Percentiles rank a stretch among this genome's conserved stretches.
These are phyloP conservation scores for Aspidapion aeneum DNA, from an alignment of 2,888 invertebrate genomes.

Conservation along the genomic window DNA sequence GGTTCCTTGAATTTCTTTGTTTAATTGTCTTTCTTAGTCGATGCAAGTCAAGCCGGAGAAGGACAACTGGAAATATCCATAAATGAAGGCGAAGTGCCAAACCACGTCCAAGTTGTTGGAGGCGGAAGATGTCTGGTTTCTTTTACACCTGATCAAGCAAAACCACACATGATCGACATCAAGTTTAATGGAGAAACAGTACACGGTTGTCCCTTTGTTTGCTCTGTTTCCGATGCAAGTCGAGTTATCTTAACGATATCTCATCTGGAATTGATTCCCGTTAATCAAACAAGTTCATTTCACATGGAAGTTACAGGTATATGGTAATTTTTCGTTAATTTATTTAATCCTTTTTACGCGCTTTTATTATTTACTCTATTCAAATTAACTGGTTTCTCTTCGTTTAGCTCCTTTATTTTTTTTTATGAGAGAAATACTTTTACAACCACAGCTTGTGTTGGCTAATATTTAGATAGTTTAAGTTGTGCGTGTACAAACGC, in stretches of 20 bases:
- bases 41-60: conserved; percentile 97
- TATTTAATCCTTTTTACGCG: too few species aligned
- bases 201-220: conserved; percentile 85
- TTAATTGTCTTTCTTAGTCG: too few species aligned
- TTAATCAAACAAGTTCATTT: conserved; percentile 75
- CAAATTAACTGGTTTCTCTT: too few species aligned
- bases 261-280: conserved; percentile 80
- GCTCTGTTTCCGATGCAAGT: conserved; percentile 77
- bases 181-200: conserved; percentile 95
- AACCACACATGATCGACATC: conserved; percentile 90
- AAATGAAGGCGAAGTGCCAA: conserved; percentile 98
- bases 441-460: too few species aligned
- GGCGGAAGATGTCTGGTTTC: conserved; percentile 92
- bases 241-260: conserved; percentile 69
- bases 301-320: conserved; percentile 68
- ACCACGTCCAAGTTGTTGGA: conserved; percentile 95
- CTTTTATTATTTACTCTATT: too few species aligned
- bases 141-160: conserved; percentile 89
- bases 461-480: too few species aligned
- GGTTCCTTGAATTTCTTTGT: too few species aligned
- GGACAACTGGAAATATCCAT: conserved; percentile 99
- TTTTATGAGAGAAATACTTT: too few species aligned
- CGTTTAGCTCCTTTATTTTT: too few species aligned
- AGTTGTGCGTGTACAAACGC: too few species aligned
- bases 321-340: too few species aligned